These are phyloP conservation scores for Epizoanthus scotinus DNA, from an alignment of 92 coral and sea anemone genomes.

Conservation along the genomic window DNA sequence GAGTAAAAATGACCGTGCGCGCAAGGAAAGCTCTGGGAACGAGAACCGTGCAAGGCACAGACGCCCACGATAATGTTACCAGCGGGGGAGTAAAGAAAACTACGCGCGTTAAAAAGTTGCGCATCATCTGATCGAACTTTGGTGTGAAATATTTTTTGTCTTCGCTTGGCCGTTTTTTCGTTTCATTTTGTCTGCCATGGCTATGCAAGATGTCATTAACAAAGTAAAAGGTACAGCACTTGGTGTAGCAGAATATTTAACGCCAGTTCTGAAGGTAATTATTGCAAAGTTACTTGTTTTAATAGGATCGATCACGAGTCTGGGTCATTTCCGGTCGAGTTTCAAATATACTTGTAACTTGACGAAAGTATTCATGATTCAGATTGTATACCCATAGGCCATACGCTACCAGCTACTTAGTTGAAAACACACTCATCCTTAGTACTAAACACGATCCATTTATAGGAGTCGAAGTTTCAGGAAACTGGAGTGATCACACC, in stretches of 20 bases:
- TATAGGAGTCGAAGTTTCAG: slow-evolving; percentile 95
- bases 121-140: slow-evolving; percentile 41
- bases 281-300: neutral
- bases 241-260: slow-evolving; percentile 94
- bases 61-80: slow-evolving; percentile 11
- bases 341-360: no score
- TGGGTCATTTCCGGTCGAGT: slow-evolving; percentile 5
- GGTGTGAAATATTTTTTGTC: slow-evolving; percentile 13
- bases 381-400: no score
- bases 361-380: no score
- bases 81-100: neutral
- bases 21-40: no score
- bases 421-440: neutral
- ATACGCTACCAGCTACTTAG: neutral
- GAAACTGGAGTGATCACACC: slow-evolving; percentile 99
- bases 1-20: no score
- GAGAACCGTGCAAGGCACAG: no score
- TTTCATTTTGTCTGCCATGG: slow-evolving; percentile 62
- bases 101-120: slow-evolving; percentile 11
- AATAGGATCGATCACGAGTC: neutral
- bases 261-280: slow-evolving; percentile 92
- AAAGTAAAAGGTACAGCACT: slow-evolving; percentile 98
- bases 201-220: slow-evolving; percentile 97
- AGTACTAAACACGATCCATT: neutral
- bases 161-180: slow-evolving; percentile 20